Conservation (phyloP, 1,140 invertebrate genomes). For the Eumeta japonica region DNA sequence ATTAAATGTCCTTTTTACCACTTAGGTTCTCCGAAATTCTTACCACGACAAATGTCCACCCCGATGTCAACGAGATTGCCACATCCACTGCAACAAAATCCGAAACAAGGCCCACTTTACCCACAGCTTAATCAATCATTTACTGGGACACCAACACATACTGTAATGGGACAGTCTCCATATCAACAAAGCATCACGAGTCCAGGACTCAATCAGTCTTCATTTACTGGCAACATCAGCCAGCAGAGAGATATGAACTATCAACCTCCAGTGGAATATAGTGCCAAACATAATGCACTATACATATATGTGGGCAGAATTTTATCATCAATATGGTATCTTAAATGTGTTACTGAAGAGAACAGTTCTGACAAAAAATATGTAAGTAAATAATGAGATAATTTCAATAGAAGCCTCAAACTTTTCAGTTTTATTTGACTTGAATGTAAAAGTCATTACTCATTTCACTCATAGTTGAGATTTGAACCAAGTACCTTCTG, state of each 20-base stretch:
- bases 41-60: constrained; percentile 52
- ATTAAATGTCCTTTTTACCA: too few relatives aligned
- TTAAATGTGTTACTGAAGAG: constrained; percentile 68
- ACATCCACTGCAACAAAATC: constrained; percentile 31
- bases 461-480: too few relatives aligned
- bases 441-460: too few relatives aligned
- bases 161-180: constrained; percentile 29
- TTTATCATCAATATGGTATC: constrained; percentile 78
- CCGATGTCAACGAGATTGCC: constrained; percentile 45
- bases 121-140: constrained; percentile 35
- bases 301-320: constrained; percentile 89
- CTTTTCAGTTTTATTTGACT: constrained; percentile 5
- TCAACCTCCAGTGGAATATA: constrained; percentile 64
- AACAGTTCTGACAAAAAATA: constrained; percentile 61
- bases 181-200: constrained; percentile 36
- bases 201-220: constrained; percentile 38
- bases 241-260: constrained; percentile 37
- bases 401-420: constrained; percentile 4
- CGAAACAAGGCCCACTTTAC: constrained; percentile 10
- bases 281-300: constrained; percentile 88
- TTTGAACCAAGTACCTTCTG: too few relatives aligned
- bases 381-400: constrained; percentile 45
- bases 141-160: constrained; percentile 22
- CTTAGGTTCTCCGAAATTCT: constrained; percentile 52
- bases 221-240: constrained; percentile 34